These are phyloP conservation scores for Drosophila lutescens DNA, from an alignment of 2,888 invertebrate genomes.

Conservation along the genomic window DNA sequence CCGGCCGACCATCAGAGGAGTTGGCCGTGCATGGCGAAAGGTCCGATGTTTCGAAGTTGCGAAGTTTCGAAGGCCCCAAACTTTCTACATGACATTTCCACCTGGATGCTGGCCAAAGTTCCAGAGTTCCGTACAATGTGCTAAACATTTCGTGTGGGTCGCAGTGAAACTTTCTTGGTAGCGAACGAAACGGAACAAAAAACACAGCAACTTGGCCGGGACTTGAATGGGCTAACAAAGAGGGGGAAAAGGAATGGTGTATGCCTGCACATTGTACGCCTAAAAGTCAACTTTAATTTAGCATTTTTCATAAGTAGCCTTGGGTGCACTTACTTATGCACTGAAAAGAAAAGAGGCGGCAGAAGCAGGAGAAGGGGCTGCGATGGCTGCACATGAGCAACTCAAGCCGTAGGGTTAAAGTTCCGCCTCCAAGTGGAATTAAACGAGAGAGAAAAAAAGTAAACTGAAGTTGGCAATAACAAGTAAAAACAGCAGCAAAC, in stretches of 20 bases:
- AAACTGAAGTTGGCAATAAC: conserved; percentile 32
- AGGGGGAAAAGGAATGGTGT: neutral
- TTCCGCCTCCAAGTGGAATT: conserved; percentile 21
- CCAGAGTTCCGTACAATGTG: conserved; percentile 15
- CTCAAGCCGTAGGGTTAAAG: conserved; percentile 30
- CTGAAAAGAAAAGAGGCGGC: conserved; percentile 69
- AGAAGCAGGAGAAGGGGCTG: conserved; percentile 7
- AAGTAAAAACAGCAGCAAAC: conserved; percentile 43
- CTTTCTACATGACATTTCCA: conserved; percentile 61
- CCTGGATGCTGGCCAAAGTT: conserved; percentile 19
- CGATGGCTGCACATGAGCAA: conserved; percentile 37
- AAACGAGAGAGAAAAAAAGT: conserved; percentile 50
- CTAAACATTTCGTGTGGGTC: conserved; percentile 49
- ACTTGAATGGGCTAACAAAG: neutral
- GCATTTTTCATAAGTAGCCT: conserved; percentile 82
- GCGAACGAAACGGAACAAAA: conserved; percentile 18
- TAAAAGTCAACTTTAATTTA: conserved; percentile 82
- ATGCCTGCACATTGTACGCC: conserved; percentile 51
- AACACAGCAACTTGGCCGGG: conserved; percentile 26
- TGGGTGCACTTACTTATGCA: conserved; percentile 82
- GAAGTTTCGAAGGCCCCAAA: conserved; percentile 34
- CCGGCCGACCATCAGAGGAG: conserved; percentile 59
- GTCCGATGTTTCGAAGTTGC: conserved; percentile 11
- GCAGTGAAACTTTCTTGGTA: conserved; percentile 58
- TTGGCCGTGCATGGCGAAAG: conserved; percentile 63